Percentiles rank a stretch among this genome's conserved stretches.
These are phyloP conservation scores for Branchipolynoe longqiensis DNA, from an alignment of 2,888 invertebrate species.

Conservation along the genomic window DNA sequence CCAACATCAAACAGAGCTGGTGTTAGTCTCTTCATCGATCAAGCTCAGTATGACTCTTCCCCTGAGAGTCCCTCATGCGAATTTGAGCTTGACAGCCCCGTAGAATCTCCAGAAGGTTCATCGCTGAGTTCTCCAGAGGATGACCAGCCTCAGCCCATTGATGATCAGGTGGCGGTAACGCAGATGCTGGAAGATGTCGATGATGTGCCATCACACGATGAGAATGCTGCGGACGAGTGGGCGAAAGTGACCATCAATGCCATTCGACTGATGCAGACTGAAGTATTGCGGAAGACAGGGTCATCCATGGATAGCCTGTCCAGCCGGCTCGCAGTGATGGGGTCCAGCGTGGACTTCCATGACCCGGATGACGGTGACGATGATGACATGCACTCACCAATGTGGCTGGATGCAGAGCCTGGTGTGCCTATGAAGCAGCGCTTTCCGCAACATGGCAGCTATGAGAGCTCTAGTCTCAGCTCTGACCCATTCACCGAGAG, in stretches of 20 bases:
- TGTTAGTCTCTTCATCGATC: not conserved
- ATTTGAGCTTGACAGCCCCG: not conserved
- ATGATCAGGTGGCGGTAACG: not conserved
- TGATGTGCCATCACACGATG: conserved; percentile 19
- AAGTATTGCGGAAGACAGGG: not conserved
- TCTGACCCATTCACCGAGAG: conserved; percentile 44
- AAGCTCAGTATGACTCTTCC: conserved; percentile 19
- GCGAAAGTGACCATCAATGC: conserved; percentile 57
- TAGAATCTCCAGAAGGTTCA: not conserved
- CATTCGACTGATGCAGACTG: conserved; percentile 57
- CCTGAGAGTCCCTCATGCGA: conserved; percentile 29
- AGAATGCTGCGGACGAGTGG: conserved; percentile 59
- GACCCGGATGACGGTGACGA: not conserved
- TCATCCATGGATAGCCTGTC: not conserved
- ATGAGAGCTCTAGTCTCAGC: conserved; percentile 44
- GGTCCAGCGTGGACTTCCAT: conserved; percentile 20
- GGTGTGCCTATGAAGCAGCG: not conserved
- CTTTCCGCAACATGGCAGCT: conserved; percentile 11
- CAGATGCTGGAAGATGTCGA: not conserved
- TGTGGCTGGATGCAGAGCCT: not conserved
- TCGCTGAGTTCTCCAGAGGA: conserved; percentile 41
- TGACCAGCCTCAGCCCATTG: not conserved
- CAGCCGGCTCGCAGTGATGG: conserved; percentile 2
- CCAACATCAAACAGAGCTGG: not conserved
- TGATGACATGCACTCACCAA: not conserved